Evolutionary conservation across 1,140 invertebrate genomes (phyloP).

Genomic region (Euura saliciscinereae): DNA sequence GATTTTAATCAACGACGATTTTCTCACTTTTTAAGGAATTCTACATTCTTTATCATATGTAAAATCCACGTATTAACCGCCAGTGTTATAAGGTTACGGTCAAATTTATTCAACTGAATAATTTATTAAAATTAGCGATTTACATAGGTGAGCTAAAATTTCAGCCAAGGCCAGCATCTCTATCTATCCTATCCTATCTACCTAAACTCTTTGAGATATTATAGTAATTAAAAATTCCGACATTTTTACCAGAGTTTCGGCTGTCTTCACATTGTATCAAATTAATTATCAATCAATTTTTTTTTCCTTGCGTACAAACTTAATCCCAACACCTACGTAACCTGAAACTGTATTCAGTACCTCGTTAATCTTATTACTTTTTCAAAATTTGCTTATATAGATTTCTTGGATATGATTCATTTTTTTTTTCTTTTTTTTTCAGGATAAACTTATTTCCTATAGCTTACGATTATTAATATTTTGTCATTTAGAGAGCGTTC

Average conservation of each 20-base stretch:
- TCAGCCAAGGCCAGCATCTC: neutral
- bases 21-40: too few species aligned
- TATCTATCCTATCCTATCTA: neutral
- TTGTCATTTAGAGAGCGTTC: neutral
- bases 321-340: too few species aligned
- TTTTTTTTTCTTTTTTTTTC: too few species aligned
- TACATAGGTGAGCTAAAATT: conserved; percentile 5
- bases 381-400: too few species aligned
- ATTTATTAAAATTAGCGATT: neutral
- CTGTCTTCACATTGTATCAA: neutral
- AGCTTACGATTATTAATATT: neutral
- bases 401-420: too few species aligned
- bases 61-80: too few species aligned
- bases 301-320: too few species aligned
- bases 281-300: neutral
- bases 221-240: neutral
- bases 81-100: neutral
- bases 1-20: too few species aligned
- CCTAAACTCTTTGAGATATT: neutral
- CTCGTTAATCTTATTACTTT: too few species aligned
- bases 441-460: too few species aligned
- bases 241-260: neutral
- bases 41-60: too few species aligned
- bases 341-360: too few species aligned
- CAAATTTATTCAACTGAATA: neutral